Evolutionary conservation across 1,140 invertebrate genomes (phyloP), one percentile per base, ranked within the genome.

Genomic region (Homalodisca vitripennis): DNA sequence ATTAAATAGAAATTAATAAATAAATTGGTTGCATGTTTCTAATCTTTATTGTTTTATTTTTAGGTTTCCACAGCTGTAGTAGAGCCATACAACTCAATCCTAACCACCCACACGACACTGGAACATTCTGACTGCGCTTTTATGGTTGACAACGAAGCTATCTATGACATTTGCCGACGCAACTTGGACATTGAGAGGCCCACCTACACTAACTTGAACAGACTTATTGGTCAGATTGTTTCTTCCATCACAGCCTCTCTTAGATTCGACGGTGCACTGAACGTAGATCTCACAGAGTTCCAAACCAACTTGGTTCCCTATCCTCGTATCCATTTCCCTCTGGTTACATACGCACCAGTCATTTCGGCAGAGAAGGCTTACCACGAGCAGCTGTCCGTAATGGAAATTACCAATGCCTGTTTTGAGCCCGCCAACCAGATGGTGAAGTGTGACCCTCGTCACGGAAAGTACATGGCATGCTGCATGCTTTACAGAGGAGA

Each of bases 281-380:
- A 93, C 80, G 92, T 93, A 66, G 93, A 95, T 79, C 83, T 95
- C 55, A 94, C 91, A 31, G 93, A 96, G 81, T 96, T 96, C 86
- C 73, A 74, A 81, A 93, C 91, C 71, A 93, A 93, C 81, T 87
- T 93, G 82, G 91, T 93, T 71, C 91, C 91, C 32, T 93, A 92
- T 79, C 92, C 92, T 20, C 85, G 91, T 78, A 93, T 92, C 78
- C 91, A 91, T 77, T 93, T 91, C 77, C 87, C 84, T 2, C 74
- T 87, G 65, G 87, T 83, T 27, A 87, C 87, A 26, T 89, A 88
- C 74, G 82, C 87, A 31, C 88, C 88, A 12, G 82, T 89, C 60
- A 83, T 89, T 67, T 84, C 83, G n/a, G 80, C 85, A 70, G n/a
- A n/a, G n/a, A 88, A 87, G 75, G 86, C 87, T 14, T 85, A 86